phyloP scores from a whole-genome alignment of 1,140 invertebrate species.

The Leptinotarsa defecta region DNA sequence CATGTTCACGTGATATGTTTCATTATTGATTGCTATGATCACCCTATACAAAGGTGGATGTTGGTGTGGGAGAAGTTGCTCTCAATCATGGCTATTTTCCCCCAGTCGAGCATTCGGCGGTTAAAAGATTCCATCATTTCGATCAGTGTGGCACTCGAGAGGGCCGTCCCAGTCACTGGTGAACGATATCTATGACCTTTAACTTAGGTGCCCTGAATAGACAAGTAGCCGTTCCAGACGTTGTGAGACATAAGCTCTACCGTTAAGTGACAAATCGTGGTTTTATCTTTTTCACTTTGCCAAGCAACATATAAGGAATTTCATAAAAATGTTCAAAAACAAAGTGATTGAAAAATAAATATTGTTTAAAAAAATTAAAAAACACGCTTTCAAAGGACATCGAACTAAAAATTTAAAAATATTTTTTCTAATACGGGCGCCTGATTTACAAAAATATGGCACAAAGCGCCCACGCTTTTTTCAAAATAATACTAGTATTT shows the following conservation, averaged over 20 bases:
- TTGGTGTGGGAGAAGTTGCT: constrained; percentile 44
- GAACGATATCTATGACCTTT: constrained; percentile 51
- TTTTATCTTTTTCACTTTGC: background rate
- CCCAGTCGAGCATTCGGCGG: constrained; percentile 56
- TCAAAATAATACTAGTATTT: too few species aligned
- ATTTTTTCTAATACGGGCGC: too few species aligned
- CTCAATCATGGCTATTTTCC: constrained; percentile 58
- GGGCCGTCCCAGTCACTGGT: constrained; percentile 53
- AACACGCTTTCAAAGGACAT: too few species aligned
- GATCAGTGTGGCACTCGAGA: constrained; percentile 56
- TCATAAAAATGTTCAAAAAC: too few species aligned
- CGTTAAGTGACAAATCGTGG: constrained; percentile 24
- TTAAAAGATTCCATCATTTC: constrained; percentile 58
- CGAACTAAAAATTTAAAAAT: too few species aligned
- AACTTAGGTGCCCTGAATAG: constrained; percentile 20
- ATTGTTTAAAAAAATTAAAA: too few species aligned
- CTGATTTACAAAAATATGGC: too few species aligned
- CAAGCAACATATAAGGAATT: too few species aligned
- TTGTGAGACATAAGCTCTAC: constrained; percentile 13
- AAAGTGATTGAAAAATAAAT: too few species aligned
- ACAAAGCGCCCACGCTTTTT: too few species aligned
- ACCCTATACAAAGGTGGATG: constrained; percentile 14
- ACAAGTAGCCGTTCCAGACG: constrained; percentile 18
- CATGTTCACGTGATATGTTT: too few species aligned
- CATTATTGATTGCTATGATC: background rate